Percentiles rank a stretch among this genome's conserved stretches.
Evolutionary conservation across 2,888 invertebrate genomes (phyloP).

Genomic region (Caenorhabditis macrosperma): DNA sequence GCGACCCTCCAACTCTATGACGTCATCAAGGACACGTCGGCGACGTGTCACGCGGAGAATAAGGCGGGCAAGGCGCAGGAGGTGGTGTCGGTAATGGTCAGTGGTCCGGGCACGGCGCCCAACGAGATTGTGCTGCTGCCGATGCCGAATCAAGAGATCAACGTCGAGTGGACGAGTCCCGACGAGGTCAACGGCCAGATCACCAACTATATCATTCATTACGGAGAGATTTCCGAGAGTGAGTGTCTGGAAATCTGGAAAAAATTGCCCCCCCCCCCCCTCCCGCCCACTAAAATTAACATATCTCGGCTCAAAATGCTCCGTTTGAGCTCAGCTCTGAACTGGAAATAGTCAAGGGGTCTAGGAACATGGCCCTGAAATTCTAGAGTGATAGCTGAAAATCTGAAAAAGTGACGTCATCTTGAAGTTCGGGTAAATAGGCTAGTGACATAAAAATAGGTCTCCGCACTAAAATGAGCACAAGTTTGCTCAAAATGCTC

Average conservation of each 20-base stretch:
- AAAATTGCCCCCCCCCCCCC: too few relatives aligned
- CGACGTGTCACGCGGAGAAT: slow-evolving; percentile 77
- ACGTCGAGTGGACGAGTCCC: slow-evolving; percentile 79
- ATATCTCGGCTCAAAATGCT: too few relatives aligned
- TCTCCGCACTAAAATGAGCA: too few relatives aligned
- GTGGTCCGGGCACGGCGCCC: slow-evolving; percentile 78
- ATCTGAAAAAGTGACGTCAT: too few relatives aligned
- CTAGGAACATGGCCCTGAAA: too few relatives aligned
- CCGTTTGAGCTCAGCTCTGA: too few relatives aligned
- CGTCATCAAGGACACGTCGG: slow-evolving; percentile 72
- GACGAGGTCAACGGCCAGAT: slow-evolving; percentile 79
- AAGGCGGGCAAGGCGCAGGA: slow-evolving; percentile 77
- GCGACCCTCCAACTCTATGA: slow-evolving; percentile 55
- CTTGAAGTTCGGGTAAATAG: too few relatives aligned
- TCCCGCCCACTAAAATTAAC: too few relatives aligned
- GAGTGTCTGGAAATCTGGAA: slow-evolving; percentile 1
- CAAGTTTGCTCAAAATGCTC: too few relatives aligned
- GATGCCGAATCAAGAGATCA: slow-evolving; percentile 75
- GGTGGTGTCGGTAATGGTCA: slow-evolving; percentile 70
- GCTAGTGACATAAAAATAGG: too few relatives aligned
- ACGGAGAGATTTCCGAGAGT: slow-evolving; percentile 76
- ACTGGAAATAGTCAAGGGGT: too few relatives aligned
- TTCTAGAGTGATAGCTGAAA: too few relatives aligned
- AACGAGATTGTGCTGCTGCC: slow-evolving; percentile 77
- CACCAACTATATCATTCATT: slow-evolving; percentile 75